These are phyloP conservation scores for Sapajus apella DNA, from an alignment of 2,113 vertebrate species.

Conservation along the genomic window DNA sequence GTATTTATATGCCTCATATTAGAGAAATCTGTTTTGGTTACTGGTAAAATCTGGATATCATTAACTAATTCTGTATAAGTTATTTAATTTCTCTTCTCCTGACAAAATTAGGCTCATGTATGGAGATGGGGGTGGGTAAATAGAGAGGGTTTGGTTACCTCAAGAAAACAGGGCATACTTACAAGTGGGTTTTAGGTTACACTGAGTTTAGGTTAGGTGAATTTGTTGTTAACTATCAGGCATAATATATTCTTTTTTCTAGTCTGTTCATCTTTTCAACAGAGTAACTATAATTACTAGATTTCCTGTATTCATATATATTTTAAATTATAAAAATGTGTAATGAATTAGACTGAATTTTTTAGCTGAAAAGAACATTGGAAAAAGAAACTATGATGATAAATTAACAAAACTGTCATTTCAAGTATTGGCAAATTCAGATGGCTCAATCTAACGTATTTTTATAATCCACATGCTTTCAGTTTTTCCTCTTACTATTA, in stretches of 20 bases:
- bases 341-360: neutral
- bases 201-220: neutral
- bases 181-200: neutral
- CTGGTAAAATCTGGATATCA: neutral
- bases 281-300: slow-evolving; percentile 16
- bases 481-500: neutral
- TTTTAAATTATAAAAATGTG: neutral
- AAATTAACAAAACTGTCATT: neutral
- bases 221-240: neutral
- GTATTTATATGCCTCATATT: neutral
- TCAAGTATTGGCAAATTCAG: neutral
- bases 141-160: neutral
- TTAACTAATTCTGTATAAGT: neutral
- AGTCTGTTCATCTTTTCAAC: slow-evolving; percentile 34
- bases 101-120: neutral
- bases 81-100: slow-evolving; percentile 5
- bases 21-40: neutral
- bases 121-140: neutral
- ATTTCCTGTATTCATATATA: neutral
- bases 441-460: neutral
- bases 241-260: neutral
- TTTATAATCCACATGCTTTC: neutral
- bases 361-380: slow-evolving; percentile 11
- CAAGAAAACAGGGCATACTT: neutral
- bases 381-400: slow-evolving; percentile 1